These are phyloP conservation scores for Teleopsis dalmanni DNA, from an alignment of 1,140 invertebrate genomes.

Conservation along the genomic window DNA sequence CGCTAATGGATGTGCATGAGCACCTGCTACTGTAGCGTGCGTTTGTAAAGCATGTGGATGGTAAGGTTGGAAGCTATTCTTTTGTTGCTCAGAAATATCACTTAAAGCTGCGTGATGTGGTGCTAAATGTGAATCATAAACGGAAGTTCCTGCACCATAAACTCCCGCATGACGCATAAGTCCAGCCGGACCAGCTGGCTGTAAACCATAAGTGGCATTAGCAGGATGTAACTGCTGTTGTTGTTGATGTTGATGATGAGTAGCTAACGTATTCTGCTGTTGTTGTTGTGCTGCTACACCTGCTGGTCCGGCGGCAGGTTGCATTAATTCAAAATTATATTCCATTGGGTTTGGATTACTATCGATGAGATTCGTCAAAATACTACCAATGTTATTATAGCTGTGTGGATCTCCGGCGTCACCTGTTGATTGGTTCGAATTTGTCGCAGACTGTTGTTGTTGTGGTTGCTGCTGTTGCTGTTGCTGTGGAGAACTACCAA, in stretches of 20 bases:
- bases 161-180: constrained; percentile 31
- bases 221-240: constrained; percentile 26
- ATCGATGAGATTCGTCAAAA: constrained; percentile 43
- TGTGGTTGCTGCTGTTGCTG: constrained; percentile 22
- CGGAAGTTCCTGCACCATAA: constrained; percentile 20
- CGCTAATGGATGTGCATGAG: constrained; percentile 11
- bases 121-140: constrained; percentile 23
- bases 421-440: constrained; percentile 13
- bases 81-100: constrained; percentile 29
- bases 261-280: constrained; percentile 16
- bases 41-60: constrained; percentile 21
- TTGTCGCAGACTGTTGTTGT: constrained; percentile 3
- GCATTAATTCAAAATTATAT: constrained; percentile 39
- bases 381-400: constrained; percentile 43
- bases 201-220: background rate
- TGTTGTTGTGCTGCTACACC: constrained; percentile 12
- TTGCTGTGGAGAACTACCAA: too few relatives aligned
- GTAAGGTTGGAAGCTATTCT: constrained; percentile 40
- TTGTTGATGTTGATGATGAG: constrained; percentile 13
- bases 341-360: constrained; percentile 37
- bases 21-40: too few relatives aligned
- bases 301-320: constrained; percentile 10
- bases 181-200: constrained; percentile 14
- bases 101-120: constrained; percentile 8
- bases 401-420: constrained; percentile 27